Evolutionary conservation across 1,140 invertebrate genomes (phyloP).

Genomic region (Dendroctonus ponderosae): DNA sequence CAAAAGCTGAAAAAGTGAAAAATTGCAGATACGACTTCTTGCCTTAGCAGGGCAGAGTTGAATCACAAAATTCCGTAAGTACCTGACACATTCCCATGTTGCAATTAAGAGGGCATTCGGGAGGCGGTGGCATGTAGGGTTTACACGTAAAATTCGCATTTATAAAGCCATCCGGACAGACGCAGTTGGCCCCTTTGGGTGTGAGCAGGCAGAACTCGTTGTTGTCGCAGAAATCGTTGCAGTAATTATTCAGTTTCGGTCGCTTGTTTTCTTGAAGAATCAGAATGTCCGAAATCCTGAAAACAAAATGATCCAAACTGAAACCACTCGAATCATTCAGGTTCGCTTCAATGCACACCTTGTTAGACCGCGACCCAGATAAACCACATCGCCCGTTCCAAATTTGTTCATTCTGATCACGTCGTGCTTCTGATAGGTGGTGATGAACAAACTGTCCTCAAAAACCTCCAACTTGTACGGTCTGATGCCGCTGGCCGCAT

Average conservation of each 20-base stretch:
- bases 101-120: slow-evolving; percentile 18
- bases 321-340: background rate
- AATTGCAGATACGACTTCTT: too few relatives aligned
- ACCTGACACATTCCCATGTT: slow-evolving; percentile 25
- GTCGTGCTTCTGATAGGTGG: slow-evolving; percentile 62
- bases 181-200: slow-evolving; percentile 56
- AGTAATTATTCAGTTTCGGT: slow-evolving; percentile 52
- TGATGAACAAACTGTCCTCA: slow-evolving; percentile 69
- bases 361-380: slow-evolving; percentile 57
- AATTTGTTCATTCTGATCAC: slow-evolving; percentile 73
- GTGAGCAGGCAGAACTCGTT: slow-evolving; percentile 61
- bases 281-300: slow-evolving; percentile 61
- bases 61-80: too few relatives aligned
- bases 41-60: too few relatives aligned
- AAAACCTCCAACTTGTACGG: slow-evolving; percentile 74
- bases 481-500: slow-evolving; percentile 50
- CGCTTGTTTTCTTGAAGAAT: slow-evolving; percentile 69
- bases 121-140: background rate
- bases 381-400: slow-evolving; percentile 57
- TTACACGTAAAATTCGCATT: slow-evolving; percentile 34
- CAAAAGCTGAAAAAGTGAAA: background rate
- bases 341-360: slow-evolving; percentile 25
- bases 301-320: slow-evolving; percentile 1
- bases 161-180: slow-evolving; percentile 63
- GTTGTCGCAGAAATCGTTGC: slow-evolving; percentile 56